Evolutionary conservation across 92 coral and sea anemone species (phyloP).

Genomic region (Blastomussa wellsi): DNA sequence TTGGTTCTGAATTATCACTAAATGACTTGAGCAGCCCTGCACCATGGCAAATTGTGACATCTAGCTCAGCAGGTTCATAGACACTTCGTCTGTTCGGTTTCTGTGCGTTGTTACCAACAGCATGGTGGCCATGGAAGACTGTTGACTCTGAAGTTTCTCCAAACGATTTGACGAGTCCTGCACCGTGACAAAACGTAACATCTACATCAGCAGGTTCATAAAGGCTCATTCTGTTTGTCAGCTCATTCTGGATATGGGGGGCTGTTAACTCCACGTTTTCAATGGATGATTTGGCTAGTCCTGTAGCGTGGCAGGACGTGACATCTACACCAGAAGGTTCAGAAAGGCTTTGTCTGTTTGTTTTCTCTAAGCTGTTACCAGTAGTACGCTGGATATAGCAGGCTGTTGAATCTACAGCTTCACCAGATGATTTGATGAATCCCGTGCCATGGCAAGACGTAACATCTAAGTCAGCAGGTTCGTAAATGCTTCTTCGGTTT

Average conservation of each 20-base stretch:
- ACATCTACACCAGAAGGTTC: background rate
- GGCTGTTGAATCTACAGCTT: background rate
- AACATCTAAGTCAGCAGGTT: conserved; percentile 12
- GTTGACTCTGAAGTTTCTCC: conserved; percentile 1
- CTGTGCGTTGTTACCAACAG: background rate
- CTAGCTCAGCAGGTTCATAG: background rate
- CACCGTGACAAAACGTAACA: conserved; percentile 8
- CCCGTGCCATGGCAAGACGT: conserved; percentile 31
- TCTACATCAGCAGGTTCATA: conserved; percentile 22
- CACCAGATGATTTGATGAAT: background rate
- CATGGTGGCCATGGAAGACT: background rate
- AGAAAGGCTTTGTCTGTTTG: background rate
- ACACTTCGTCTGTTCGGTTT: background rate
- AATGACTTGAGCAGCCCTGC: background rate
- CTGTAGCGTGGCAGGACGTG: conserved; percentile 2
- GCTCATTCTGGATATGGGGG: background rate
- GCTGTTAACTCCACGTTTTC: background rate
- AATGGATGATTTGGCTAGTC: background rate
- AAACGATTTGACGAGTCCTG: background rate
- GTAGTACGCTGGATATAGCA: background rate
- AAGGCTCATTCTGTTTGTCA: conserved; percentile 9
- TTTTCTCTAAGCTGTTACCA: background rate
- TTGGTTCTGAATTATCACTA: background rate
- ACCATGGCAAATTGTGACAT: conserved; percentile 7
- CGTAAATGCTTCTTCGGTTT: conserved; percentile 24